Percentiles rank a stretch among this genome's conserved stretches.
Conservation (phyloP, 2,113 vertebrate genomes). For the Myrmophylax atrothorax region DNA sequence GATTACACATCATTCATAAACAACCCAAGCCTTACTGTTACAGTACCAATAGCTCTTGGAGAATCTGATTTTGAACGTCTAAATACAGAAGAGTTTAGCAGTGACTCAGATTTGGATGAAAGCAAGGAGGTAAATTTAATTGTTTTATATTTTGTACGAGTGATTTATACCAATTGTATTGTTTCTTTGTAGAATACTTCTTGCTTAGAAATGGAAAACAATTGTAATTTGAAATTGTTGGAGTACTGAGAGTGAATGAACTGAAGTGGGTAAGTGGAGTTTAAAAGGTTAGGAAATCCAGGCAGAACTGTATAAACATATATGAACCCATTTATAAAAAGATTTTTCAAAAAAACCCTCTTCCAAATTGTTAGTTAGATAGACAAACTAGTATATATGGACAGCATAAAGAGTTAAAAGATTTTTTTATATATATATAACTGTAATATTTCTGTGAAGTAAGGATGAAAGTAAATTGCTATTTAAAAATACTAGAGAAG, state of each 20-base stretch:
- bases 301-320: background rate
- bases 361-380: background rate
- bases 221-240: background rate
- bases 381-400: background rate
- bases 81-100: constrained; percentile 94
- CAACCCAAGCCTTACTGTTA: constrained; percentile 88
- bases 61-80: constrained; percentile 95
- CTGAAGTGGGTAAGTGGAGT: background rate
- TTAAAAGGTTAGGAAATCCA: background rate
- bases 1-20: constrained; percentile 86
- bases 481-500: background rate
- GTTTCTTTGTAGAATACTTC: background rate
- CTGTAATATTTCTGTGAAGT: background rate
- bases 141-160: background rate
- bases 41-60: constrained; percentile 90
- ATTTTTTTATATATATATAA: background rate
- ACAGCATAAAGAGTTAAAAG: background rate
- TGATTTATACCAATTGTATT: background rate
- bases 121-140: constrained; percentile 82
- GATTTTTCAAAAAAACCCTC: background rate
- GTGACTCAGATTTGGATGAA: constrained; percentile 84
- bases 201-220: background rate
- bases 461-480: background rate
- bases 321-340: background rate
- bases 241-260: background rate